Conservation (phyloP, 2,797 vertebrate species). For the Heteromormyrus szaboi region DNA sequence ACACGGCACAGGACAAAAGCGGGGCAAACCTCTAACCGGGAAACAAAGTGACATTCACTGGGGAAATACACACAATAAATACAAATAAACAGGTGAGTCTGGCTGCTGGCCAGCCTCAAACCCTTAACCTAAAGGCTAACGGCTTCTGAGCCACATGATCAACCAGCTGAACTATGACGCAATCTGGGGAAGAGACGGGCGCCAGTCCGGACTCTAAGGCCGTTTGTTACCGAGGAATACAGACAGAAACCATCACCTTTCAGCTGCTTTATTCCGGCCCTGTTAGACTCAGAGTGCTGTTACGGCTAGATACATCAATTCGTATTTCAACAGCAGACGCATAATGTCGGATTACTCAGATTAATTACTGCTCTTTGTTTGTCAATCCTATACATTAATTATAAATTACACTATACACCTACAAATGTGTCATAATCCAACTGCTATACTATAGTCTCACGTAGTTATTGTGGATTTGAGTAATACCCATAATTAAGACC, state of each 20-base stretch:
- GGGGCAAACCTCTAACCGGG: neutral
- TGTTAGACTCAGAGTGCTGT: neutral
- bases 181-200: neutral
- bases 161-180: neutral
- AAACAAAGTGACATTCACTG: neutral
- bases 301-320: neutral
- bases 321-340: neutral
- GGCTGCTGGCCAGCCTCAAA: neutral
- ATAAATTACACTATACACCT: neutral
- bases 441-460: neutral
- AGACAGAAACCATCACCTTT: neutral
- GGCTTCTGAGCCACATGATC: neutral
- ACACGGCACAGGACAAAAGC: neutral
- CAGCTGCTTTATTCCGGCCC: neutral
- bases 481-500: neutral
- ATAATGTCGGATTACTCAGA: neutral
- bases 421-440: neutral
- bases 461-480: neutral
- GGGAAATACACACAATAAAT: neutral
- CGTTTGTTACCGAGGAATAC: neutral
- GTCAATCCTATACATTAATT: neutral
- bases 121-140: neutral
- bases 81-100: neutral
- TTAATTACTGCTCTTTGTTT: neutral
- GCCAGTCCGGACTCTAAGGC: neutral